Base-by-base conservation (phyloP, 1,140 invertebrate genomes). In the Telenomus remus region DNA sequence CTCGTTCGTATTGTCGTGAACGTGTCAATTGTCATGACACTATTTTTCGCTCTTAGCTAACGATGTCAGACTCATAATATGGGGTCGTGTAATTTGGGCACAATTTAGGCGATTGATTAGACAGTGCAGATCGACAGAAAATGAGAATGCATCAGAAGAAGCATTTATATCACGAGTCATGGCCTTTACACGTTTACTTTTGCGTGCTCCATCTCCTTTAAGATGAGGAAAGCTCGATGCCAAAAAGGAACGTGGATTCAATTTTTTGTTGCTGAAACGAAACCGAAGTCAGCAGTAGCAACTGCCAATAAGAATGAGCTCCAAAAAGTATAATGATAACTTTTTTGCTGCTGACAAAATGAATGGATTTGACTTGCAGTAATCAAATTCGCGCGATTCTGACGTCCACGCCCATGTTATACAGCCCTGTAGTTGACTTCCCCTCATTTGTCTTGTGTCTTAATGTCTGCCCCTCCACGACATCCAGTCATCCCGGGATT, bases 121-220 rank as follows among this genome's bases (percentile, higher is more conserved):
- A n/a, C n/a, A n/a, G n/a, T n/a, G n/a, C n/a, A n/a, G n/a, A n/a
- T 27, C 19, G 19, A 27, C 6, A 27, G 19, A 27, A 27, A 27
- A 27, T 27, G 19, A 27, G 1, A 27, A 27, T 3, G n/a, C n/a
- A 27, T 1, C 19, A 1, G 19, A 27, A 27, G 19, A 3, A 27
- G 1, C 19, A 6, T 27, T 27, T 27, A 6, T 27, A 6, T 27
- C 19, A 27, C 1, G 6, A 27, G 19, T 6, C 2, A 27, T 27
- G 2, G 19, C 1, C 19, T 27, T 27, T 27, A 6, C 19, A 27
- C 19, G 6, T 44, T 13, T 11, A 56, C 35, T 39, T 65, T 46
- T 68, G 19, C 53, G 42, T 63, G 64, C 19, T 61, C 81, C 55
- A 84, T 85, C 84, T 60, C 54, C 85, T 86, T 85, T 85, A 86